Conservation (phyloP, 2,888 invertebrate genomes). For the Eulithis testata region DNA sequence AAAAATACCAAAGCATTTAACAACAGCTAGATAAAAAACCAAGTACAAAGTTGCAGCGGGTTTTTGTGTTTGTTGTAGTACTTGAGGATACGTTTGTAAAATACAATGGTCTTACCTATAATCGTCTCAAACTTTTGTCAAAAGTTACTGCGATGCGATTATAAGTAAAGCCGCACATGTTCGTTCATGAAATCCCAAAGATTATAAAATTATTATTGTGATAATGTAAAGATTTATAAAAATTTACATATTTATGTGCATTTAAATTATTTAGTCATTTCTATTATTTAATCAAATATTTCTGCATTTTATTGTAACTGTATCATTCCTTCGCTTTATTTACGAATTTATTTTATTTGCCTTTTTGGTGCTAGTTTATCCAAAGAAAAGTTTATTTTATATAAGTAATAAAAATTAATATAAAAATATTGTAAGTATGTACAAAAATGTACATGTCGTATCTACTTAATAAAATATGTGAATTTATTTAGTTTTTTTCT, state of each 20-base stretch:
- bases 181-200: no score
- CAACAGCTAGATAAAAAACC: constrained; percentile 32
- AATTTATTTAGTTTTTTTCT: constrained; percentile 1
- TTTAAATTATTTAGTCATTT: no score
- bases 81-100: no score
- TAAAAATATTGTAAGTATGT: no score
- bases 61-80: no score
- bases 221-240: neutral
- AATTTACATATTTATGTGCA: no score
- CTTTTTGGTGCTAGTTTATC: constrained; percentile 45
- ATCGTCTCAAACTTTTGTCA: no score
- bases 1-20: constrained; percentile 55
- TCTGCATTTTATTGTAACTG: constrained; percentile 45
- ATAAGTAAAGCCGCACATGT: no score
- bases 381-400: constrained; percentile 35
- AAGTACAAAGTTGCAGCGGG: neutral
- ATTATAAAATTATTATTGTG: neutral
- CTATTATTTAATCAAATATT: neutral
- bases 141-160: no score
- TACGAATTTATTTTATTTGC: constrained; percentile 37
- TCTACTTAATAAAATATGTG: constrained; percentile 20
- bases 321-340: constrained; percentile 54
- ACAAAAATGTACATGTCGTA: neutral
- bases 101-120: no score
- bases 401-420: neutral